These are phyloP conservation scores for Neofelis nebulosa DNA, from an alignment of 2,113 vertebrate genomes.

Conservation along the genomic window DNA sequence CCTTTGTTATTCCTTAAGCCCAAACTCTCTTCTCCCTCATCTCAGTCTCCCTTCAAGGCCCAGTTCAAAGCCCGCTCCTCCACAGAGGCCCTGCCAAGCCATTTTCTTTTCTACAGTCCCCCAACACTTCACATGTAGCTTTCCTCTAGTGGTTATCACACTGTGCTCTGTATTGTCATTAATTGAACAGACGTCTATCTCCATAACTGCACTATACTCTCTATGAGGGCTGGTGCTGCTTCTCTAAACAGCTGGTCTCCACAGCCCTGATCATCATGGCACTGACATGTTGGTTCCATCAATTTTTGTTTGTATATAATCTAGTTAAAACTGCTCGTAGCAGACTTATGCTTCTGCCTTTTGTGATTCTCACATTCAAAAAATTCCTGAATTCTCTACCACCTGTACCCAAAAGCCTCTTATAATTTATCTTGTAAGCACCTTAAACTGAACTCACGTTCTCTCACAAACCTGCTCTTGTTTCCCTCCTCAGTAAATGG, in stretches of 20 bases:
- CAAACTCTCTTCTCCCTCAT: not conserved
- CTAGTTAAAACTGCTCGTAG: slow-evolving; percentile 44
- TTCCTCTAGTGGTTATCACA: not conserved
- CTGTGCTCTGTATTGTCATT: not conserved
- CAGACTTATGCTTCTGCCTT: slow-evolving; percentile 6
- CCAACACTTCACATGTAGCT: not conserved
- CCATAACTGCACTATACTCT: not conserved
- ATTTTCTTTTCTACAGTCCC: not conserved
- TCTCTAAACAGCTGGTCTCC: slow-evolving; percentile 1
- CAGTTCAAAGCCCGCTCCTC: not conserved
- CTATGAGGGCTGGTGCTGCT: not conserved
- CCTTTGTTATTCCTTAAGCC: not conserved
- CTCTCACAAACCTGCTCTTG: slow-evolving; percentile 23
- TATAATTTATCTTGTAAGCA: not conserved
- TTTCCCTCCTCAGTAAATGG: slow-evolving; percentile 5
- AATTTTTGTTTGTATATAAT: not conserved
- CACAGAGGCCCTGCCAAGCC: not conserved
- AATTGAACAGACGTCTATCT: not conserved
- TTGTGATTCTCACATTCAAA: slow-evolving; percentile 28
- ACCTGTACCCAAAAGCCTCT: not conserved
- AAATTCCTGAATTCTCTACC: not conserved
- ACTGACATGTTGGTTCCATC: not conserved
- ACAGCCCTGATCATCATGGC: not conserved
- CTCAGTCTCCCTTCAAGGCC: not conserved
- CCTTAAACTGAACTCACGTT: not conserved